Percentiles rank a stretch among this genome's conserved stretches.
These are phyloP conservation scores for Darevskia mixta DNA, from an alignment of 2,797 vertebrate species.

Conservation along the genomic window DNA sequence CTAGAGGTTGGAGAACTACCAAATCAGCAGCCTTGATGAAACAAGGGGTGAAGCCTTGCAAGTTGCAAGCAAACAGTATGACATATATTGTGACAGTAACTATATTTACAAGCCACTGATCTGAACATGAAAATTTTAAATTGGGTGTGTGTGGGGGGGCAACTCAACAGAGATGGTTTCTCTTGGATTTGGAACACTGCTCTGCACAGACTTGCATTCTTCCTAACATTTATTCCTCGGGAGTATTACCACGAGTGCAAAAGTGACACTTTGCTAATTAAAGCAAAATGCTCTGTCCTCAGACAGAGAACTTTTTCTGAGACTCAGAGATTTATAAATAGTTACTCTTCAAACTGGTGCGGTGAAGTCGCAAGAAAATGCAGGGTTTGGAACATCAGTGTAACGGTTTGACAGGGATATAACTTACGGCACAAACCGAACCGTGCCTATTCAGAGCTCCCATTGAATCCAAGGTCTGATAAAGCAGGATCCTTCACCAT, in stretches of 20 bases:
- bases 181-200: neutral
- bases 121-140: neutral
- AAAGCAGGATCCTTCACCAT: no score
- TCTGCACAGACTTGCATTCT: neutral
- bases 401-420: neutral
- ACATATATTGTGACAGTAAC: neutral
- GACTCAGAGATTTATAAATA: neutral
- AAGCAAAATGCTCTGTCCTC: neutral
- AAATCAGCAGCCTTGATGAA: neutral
- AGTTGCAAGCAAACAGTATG: neutral
- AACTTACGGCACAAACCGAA: neutral
- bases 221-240: neutral
- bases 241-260: neutral
- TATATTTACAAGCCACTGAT: neutral
- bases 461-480: no score
- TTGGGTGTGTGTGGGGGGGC: neutral
- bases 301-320: neutral
- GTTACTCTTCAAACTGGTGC: neutral
- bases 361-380: neutral
- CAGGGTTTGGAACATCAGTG: neutral
- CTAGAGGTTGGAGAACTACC: no score
- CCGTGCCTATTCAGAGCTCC: no score
- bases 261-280: slow-evolving; percentile 18
- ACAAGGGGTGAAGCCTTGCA: neutral
- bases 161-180: neutral